These are phyloP conservation scores for Copidosoma aretas DNA, from an alignment of 2,888 invertebrate species.

Conservation along the genomic window DNA sequence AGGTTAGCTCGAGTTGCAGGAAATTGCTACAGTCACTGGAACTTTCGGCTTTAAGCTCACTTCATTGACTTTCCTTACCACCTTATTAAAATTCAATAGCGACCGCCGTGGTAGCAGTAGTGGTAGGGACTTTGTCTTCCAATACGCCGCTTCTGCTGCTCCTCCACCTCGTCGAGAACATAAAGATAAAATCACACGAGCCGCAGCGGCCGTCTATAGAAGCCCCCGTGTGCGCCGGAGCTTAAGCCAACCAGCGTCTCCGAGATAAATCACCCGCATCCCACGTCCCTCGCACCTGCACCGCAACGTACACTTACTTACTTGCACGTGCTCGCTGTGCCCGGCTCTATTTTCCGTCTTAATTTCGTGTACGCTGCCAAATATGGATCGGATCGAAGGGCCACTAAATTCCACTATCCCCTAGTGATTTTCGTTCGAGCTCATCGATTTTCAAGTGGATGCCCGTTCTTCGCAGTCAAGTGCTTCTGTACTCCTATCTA, in stretches of 20 bases:
- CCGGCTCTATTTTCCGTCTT: not conserved
- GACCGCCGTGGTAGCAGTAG: slow-evolving; percentile 4
- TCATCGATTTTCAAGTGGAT: no score
- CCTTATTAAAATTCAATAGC: slow-evolving; percentile 41
- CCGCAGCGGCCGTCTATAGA: not conserved
- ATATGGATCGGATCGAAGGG: no score
- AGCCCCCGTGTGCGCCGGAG: slow-evolving; percentile 2
- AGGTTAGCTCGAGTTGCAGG: slow-evolving; percentile 21
- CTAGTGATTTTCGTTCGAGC: no score
- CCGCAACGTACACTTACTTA: no score
- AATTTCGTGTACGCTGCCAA: not conserved
- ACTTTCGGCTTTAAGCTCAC: slow-evolving; percentile 38
- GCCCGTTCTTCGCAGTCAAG: no score
- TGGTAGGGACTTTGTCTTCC: slow-evolving; percentile 14
- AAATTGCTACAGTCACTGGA: slow-evolving; percentile 36
- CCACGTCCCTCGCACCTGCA: slow-evolving; percentile 10
- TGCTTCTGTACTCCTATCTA: no score
- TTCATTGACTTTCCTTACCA: slow-evolving; percentile 38
- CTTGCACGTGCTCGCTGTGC: no score
- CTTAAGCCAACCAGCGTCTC: slow-evolving; percentile 25
- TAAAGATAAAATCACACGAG: slow-evolving; percentile 37
- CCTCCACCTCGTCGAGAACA: slow-evolving; percentile 19
- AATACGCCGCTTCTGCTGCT: slow-evolving; percentile 21
- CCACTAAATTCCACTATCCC: no score
- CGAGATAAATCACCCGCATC: slow-evolving; percentile 31